Evolutionary conservation across 2,888 invertebrate genomes (phyloP), one percentile per base, ranked within the genome.

Genomic region (Phyllotreta cruciferae): DNA sequence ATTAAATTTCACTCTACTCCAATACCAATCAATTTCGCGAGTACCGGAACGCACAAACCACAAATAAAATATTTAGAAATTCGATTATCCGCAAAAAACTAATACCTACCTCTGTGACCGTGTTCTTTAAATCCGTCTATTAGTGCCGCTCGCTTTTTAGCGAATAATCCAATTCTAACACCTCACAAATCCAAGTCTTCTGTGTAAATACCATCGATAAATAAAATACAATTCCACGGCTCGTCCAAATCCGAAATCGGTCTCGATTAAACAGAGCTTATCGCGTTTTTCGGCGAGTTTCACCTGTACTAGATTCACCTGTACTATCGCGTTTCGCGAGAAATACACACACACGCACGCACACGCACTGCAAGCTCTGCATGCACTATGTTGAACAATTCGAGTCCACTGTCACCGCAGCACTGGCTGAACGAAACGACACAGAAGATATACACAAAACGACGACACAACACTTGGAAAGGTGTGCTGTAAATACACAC

Each of bases 221-320:
- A 38, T 7, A 6, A 35, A 35, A 9, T n/a, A 39, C 3, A 45
- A 56, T 45, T n/a, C 38, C 6, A 36, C 45, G n/a, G n/a, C 10
- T 13, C 44, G 41, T 10, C 39, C 35, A 0, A 41, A 10, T 42
- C 6, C 35, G 13, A 14, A 44, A 10, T 11, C 41, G 10, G 7
- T 52, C 11, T 41, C 10, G 42, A 58, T 60, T 60, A 49, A 52
- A 42, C 53, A 44, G 52, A 52, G 60, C 60, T 60, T 60, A 58
- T 58, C 50, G 50, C 36, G 35, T 52, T 60, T 50, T 60, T 60
- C 52, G 52, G 52, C 45, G 44, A 60, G 44, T 52, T 60, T 60
- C 60, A 60, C 60, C 60, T 60, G 60, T 52, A 60, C 60, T 53
- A 60, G 60, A 60, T 60, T 52, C 60, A 60, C 60, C 24, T 24